Conservation (phyloP, 2,888 invertebrate species). For the Agrilus biguttatus region DNA sequence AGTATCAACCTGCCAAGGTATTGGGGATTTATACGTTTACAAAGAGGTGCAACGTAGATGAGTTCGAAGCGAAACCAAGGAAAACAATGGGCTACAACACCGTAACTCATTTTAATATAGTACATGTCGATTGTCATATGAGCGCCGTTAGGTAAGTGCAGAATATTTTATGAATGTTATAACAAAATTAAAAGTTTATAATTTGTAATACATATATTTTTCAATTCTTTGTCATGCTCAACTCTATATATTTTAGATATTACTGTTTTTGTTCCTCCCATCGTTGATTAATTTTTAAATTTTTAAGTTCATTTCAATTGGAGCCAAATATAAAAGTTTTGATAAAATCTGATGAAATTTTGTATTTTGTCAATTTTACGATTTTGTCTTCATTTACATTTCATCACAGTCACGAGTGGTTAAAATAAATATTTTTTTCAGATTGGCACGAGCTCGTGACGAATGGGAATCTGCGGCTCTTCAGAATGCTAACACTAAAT, state of each 20-base stretch:
- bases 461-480: slow-evolving; percentile 98
- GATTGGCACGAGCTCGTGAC: slow-evolving; percentile 47
- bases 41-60: slow-evolving; percentile 86
- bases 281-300: too few relatives aligned
- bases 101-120: slow-evolving; percentile 95
- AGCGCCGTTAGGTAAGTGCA: slow-evolving; percentile 69
- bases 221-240: background rate
- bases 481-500: slow-evolving; percentile 95
- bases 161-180: background rate
- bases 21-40: slow-evolving; percentile 95
- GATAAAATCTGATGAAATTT: too few relatives aligned
- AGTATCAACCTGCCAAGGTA: slow-evolving; percentile 86
- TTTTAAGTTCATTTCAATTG: too few relatives aligned
- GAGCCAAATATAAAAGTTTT: background rate
- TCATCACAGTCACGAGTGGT: background rate
- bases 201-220: background rate
- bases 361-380: too few relatives aligned
- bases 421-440: slow-evolving; percentile 2
- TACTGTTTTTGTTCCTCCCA: background rate
- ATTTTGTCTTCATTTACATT: too few relatives aligned
- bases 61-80: slow-evolving; percentile 76
- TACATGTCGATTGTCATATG: slow-evolving; percentile 97
- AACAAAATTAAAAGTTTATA: too few relatives aligned
- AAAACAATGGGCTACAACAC: slow-evolving; percentile 85
- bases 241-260: too few relatives aligned